Conservation (phyloP, 2,113 vertebrate genomes). For the Narcine bancroftii region DNA sequence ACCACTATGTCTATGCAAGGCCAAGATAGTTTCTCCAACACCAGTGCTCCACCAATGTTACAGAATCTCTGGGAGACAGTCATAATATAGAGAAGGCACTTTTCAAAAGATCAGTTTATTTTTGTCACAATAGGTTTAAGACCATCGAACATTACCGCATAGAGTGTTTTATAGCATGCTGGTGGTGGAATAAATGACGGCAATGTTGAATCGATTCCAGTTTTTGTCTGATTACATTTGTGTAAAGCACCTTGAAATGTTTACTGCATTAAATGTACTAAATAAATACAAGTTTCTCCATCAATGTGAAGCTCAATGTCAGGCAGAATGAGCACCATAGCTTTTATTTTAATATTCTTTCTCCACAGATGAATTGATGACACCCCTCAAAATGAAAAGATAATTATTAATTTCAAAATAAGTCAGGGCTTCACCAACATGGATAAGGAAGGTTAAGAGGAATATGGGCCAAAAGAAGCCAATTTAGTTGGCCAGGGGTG, state of each 20-base stretch:
- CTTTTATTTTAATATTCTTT: not conserved
- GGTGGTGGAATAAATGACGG: no score
- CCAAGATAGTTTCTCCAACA: not conserved
- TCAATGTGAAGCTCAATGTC: not conserved
- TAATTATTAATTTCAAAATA: no score
- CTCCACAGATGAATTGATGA: not conserved
- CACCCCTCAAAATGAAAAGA: no score
- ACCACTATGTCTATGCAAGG: no score
- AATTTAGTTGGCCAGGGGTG: no score
- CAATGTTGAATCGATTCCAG: not conserved
- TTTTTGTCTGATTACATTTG: not conserved
- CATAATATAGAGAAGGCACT: not conserved
- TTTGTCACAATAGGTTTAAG: not conserved
- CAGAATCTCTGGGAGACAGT: not conserved
- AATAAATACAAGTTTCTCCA: not conserved
- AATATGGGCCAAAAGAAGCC: no score
- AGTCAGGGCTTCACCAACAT: no score
- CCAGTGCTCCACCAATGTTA: not conserved
- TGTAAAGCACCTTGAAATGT: not conserved
- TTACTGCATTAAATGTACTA: not conserved
- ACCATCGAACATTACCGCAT: no score
- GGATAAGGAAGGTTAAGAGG: no score
- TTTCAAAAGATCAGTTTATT: not conserved
- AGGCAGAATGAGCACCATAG: not conserved
- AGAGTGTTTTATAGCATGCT: no score